phyloP scores from a whole-genome alignment of 1,140 invertebrate species.

The Drosophila aff. region DNA sequence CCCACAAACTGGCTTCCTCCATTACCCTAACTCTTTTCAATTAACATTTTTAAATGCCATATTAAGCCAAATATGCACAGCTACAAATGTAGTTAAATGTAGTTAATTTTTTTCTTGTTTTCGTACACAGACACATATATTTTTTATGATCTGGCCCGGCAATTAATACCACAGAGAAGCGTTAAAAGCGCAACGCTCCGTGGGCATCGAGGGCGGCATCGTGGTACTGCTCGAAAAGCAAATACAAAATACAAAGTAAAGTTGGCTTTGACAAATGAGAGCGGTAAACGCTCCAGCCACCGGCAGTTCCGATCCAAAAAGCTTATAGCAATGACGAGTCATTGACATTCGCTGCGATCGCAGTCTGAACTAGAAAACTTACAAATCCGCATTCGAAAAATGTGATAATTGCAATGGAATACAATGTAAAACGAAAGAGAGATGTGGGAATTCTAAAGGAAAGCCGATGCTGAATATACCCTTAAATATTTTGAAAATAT shows the following conservation, averaged over 20 bases:
- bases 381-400: constrained; percentile 42
- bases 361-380: constrained; percentile 73
- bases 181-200: constrained; percentile 71
- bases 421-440: constrained; percentile 25
- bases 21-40: constrained; percentile 35
- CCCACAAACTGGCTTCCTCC: constrained; percentile 22
- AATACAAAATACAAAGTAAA: constrained; percentile 28
- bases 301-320: constrained; percentile 44
- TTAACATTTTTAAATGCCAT: constrained; percentile 74
- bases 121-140: constrained; percentile 9
- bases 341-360: constrained; percentile 69
- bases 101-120: constrained; percentile 16
- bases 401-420: constrained; percentile 62
- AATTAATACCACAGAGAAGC: constrained; percentile 72
- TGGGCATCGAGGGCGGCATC: constrained; percentile 75
- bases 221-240: constrained; percentile 10
- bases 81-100: constrained; percentile 36
- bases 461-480: neutral
- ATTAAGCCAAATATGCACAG: constrained; percentile 50
- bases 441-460: neutral
- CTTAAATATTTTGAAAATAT: neutral
- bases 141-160: constrained; percentile 63
- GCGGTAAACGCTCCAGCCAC: constrained; percentile 59
- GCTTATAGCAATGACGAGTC: constrained; percentile 52
- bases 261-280: constrained; percentile 62